Conservation (phyloP, 1,140 invertebrate species). For the Oncopeltus fasciatus region DNA sequence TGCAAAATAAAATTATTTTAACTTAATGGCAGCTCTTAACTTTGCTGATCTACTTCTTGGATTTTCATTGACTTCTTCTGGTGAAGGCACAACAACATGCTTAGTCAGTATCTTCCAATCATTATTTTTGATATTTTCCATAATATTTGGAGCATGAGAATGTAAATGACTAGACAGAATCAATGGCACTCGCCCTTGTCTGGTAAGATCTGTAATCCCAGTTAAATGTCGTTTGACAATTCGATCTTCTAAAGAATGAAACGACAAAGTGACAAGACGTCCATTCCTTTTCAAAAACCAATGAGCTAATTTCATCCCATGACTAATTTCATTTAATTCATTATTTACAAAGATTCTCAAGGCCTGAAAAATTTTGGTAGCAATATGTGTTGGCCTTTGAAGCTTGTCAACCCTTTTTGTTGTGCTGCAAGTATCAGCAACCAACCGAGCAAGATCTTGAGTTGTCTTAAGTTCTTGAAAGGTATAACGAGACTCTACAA, state of each 20-base stretch:
- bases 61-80: slow-evolving; percentile 61
- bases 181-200: slow-evolving; percentile 48
- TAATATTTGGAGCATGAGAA: slow-evolving; percentile 36
- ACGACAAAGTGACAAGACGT: slow-evolving; percentile 64
- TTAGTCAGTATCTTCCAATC: slow-evolving; percentile 67
- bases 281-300: slow-evolving; percentile 64
- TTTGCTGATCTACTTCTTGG: slow-evolving; percentile 77
- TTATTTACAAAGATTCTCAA: slow-evolving; percentile 93
- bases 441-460: slow-evolving; percentile 62
- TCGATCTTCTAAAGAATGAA: slow-evolving; percentile 90
- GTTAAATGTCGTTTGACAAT: slow-evolving; percentile 81
- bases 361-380: slow-evolving; percentile 89
- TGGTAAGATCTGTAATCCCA: slow-evolving; percentile 32
- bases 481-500: slow-evolving; percentile 73
- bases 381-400: slow-evolving; percentile 57
- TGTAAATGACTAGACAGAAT: slow-evolving; percentile 42
- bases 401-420: slow-evolving; percentile 50
- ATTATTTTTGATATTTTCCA: slow-evolving; percentile 42
- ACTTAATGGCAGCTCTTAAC: slow-evolving; percentile 62
- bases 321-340: slow-evolving; percentile 90
- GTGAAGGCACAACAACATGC: slow-evolving; percentile 58
- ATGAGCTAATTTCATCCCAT: slow-evolving; percentile 64
- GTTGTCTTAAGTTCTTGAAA: slow-evolving; percentile 71
- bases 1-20: too few relatives aligned
- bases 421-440: slow-evolving; percentile 47